Evolutionary conservation across 2,888 invertebrate species (phyloP), one percentile per base, ranked within the genome.

Genomic region (Hydrotaea cyrtoneurina): DNA sequence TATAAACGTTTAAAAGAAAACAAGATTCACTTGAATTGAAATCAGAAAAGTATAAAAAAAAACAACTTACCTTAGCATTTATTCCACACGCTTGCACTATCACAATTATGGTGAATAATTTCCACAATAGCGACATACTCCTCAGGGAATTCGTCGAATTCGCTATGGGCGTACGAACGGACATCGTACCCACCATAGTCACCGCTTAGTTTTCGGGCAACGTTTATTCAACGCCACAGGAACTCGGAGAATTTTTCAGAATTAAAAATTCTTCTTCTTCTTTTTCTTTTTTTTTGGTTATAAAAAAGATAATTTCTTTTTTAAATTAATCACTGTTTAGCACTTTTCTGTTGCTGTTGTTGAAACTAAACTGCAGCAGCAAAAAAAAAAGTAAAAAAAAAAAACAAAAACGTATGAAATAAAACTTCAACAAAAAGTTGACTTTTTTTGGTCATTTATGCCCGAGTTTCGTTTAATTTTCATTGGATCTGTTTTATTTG

Each of bases 1-100:
- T 31, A 31, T 31, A 31, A 31, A 31, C 31, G 31, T 7, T 7
- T 31, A 31, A 31, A 31, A 31, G 31, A 2, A n/a, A n/a, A n/a
- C n/a, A n/a, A n/a, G 31, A 4, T 31, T 31, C 31, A 31, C 31
- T 31, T 31, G 31, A 31, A 31, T 31, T 31, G 31, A 7, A 31
- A 31, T 31, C 2, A 31, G 2, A 7, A 31, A 50, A 59, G 1
- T n/a, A n/a, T n/a, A n/a, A 59, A 59, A 4, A 59, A 26, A 23
- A 23, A 10, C 15, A 31, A 87, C 88, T 88, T 85, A 89, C 89
- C 89, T 88, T 88, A 79, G 89, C 88, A 86, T 85, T 83, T 82
- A 87, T 86, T 87, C 88, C 88, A 80, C 87, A 86, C 17, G 87
- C 86, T 87, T 89, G 87, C 80, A 89, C 74, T 82, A 89, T 86